A percentile compares a stretch with the other conserved stretches of the same genome.
Evolutionary conservation across 2,113 vertebrate genomes (phyloP).

Genomic region (Nycticryphes semicollaris): DNA sequence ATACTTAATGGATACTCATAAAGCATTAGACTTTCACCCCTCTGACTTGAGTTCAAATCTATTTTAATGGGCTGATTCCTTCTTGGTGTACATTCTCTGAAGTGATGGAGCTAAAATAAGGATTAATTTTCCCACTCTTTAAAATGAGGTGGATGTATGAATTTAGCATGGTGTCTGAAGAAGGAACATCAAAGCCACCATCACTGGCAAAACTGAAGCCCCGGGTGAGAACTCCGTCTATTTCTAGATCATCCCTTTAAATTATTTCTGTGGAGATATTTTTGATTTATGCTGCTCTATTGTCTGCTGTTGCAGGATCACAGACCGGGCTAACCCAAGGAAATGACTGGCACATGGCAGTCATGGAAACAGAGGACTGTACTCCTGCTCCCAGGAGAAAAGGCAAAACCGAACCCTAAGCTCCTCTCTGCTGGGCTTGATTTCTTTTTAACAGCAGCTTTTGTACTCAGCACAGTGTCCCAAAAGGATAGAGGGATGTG

Average conservation of each 20-base stretch:
- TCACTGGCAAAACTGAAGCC: background rate
- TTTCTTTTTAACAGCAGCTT: background rate
- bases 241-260: constrained; percentile 5
- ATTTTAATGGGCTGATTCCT: constrained; percentile 28
- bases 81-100: background rate
- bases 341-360: background rate
- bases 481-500: background rate
- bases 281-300: constrained; percentile 1
- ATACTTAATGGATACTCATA: background rate
- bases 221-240: background rate
- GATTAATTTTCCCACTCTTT: constrained; percentile 37
- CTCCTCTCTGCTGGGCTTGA: background rate
- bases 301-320: background rate
- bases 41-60: constrained; percentile 11
- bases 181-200: background rate
- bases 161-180: constrained; percentile 12
- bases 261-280: background rate
- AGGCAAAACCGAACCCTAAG: background rate
- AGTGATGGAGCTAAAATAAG: constrained; percentile 1
- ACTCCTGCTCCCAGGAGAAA: background rate
- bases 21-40: constrained; percentile 7
- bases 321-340: background rate
- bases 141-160: constrained; percentile 11
- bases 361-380: background rate
- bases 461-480: background rate